Base-by-base conservation (phyloP, 2,113 vertebrate species). In the Caranx melampygus region DNA sequence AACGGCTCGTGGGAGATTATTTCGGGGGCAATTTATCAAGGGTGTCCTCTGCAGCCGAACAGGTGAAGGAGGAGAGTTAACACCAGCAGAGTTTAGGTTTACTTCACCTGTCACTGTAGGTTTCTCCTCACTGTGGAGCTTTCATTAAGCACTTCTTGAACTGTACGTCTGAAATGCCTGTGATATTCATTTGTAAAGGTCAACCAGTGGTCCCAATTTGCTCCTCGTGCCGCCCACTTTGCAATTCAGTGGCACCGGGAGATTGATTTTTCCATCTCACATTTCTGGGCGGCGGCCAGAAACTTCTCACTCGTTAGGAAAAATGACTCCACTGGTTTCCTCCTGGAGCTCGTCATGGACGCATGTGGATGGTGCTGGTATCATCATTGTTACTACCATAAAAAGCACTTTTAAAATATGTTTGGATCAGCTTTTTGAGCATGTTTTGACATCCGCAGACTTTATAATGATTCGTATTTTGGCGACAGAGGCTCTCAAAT, bases 261-360 rank as follows among this genome's bases (percentile, higher is more conserved):
- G 63, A 83, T 87, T 75, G 61, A 86, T 82, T 86, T 86, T 79
- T 68, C 35, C 55, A 35, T 69, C 80, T 72, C 37, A n/a, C 65
- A 26, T 55, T 75, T 55, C 60, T 18, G 61, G 21, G 31, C 47
- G 40, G 26, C 3, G 21, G 60, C 59, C 34, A 57, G 69, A 83
- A 79, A 37, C 62, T 10, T 87, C 55, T 59, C 60, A 62, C 59
- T 75, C 75, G 18, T 87, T 72, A 73, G 47, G 4, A 2, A 0
- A 62, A 75, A 26, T 26, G 26, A 26, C 26, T 65, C 40, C 37
- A 3, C 49, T 14, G 33, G 4, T n/a, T 84, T 70, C 51, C 42
- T 37, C 40, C 18, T 9, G 60, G 20, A 51, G 18, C 49, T 51
- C n/a, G 20, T n/a, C n/a, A 61, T 66, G 49, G 49, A 7, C 44